Evolutionary conservation across 2,888 invertebrate species (phyloP).

Genomic region (Athalia cordata): DNA sequence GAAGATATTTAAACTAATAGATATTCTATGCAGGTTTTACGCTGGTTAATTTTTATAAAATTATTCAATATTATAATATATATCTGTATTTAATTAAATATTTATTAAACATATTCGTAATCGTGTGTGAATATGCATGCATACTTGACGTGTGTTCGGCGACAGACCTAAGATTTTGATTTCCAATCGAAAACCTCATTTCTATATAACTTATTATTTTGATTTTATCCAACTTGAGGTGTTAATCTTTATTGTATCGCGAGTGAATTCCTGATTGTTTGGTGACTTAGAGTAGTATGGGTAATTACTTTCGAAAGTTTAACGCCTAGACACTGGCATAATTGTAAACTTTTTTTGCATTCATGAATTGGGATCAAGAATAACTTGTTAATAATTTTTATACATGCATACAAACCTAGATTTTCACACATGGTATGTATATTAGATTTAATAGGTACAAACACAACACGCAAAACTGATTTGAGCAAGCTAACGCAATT

Average conservation of each 20-base stretch:
- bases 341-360: background rate
- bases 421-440: background rate
- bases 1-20: background rate
- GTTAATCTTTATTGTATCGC: constrained; percentile 37
- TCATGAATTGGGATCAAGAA: constrained; percentile 11
- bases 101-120: background rate
- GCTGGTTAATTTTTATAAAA: background rate
- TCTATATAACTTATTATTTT: constrained; percentile 24
- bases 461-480: constrained; percentile 33
- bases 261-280: constrained; percentile 27
- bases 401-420: constrained; percentile 7
- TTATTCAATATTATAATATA: constrained; percentile 1
- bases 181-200: constrained; percentile 3
- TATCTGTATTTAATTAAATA: background rate
- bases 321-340: background rate
- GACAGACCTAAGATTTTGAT: constrained; percentile 23
- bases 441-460: constrained; percentile 33
- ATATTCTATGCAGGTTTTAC: background rate
- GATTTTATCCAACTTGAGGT: constrained; percentile 25
- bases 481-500: constrained; percentile 43
- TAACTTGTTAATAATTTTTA: constrained; percentile 20
- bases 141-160: background rate
- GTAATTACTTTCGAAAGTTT: constrained; percentile 29
- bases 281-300: constrained; percentile 22
- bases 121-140: background rate